A percentile compares a stretch with the other conserved stretches of the same genome.
These are phyloP conservation scores for Malurus melanocephalus DNA, from an alignment of 2,113 vertebrate species.

Conservation along the genomic window DNA sequence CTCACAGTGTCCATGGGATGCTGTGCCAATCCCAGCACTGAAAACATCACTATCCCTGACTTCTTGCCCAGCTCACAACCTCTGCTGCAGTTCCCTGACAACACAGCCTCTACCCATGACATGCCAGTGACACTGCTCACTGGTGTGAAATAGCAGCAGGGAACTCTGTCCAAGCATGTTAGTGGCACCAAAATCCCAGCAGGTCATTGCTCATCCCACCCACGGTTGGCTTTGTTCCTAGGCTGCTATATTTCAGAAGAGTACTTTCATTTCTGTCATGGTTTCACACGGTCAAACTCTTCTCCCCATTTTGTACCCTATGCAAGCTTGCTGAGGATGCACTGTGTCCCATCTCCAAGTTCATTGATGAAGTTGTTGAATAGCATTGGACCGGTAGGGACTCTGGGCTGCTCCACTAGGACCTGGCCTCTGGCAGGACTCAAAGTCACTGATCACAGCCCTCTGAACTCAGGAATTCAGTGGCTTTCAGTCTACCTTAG, in stretches of 20 bases:
- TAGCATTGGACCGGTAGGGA: background rate
- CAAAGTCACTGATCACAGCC: rapidly evolving
- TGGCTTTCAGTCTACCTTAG: background rate
- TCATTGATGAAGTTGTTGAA: background rate
- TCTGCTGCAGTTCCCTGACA: background rate
- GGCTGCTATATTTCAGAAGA: background rate
- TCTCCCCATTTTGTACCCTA: background rate
- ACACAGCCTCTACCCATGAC: background rate
- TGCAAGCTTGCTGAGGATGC: background rate
- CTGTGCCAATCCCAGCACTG: background rate
- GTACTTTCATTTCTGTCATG: background rate
- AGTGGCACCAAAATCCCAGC: background rate
- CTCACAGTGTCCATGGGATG: rapidly evolving
- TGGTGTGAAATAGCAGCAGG: background rate
- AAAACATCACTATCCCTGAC: background rate
- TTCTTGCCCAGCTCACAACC: background rate
- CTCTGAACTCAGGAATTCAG: background rate
- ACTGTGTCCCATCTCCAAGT: background rate
- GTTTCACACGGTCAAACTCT: background rate
- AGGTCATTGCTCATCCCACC: background rate
- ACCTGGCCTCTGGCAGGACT: background rate
- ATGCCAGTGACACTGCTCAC: background rate
- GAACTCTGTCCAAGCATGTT: background rate
- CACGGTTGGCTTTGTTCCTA: background rate
- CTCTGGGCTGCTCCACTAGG: background rate